Evolutionary conservation across 2,113 vertebrate species (phyloP), one percentile per base, ranked within the genome.

Genomic region (Felis chaus): DNA sequence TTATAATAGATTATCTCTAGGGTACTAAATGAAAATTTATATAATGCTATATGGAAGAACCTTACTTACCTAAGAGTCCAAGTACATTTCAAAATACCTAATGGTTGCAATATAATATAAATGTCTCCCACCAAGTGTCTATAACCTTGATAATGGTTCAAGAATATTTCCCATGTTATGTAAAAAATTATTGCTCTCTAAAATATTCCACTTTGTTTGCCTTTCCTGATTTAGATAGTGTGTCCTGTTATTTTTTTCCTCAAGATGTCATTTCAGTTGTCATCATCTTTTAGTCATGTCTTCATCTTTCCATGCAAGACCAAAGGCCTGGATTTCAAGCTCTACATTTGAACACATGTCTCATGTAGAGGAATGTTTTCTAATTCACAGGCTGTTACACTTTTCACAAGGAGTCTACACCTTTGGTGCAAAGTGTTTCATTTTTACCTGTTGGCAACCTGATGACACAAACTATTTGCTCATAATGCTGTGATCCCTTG

Each of bases 391-490:
- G 21, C 57, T 92, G 66, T 85, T 89, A 92, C 21, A 4, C 61
- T 94, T 25, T 57, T 96, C 73, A 57, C 55, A 74, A 95, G 36
- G 45, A 89, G 71, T 97, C 90, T 63, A 31, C 14, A 68, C 94
- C 79, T 71, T 95, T 86, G 4, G 45, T 94, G 83, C 78, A 94
- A 97, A 69, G 83, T 97, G 71, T 97, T 97, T 73, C 65, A 97
- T 98, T 98, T 97, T 97, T 96, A 98, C 87, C 88, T 95, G 76
- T 96, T 97, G 95, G 94, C 98, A 97, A 69, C 84, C 87, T 89
- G 94, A 95, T 97, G 96, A 97, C 90, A 97, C 80, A 94, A 94
- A 84, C n/a, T 53, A 65, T 92, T 96, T 97, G 94, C 97, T 97
- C 95, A 94, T 95, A 95, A 97, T 78, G 19, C 69, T 84, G 78